Evolutionary conservation across 2,888 invertebrate genomes (phyloP).

Genomic region (Drosophila neotestacea): DNA sequence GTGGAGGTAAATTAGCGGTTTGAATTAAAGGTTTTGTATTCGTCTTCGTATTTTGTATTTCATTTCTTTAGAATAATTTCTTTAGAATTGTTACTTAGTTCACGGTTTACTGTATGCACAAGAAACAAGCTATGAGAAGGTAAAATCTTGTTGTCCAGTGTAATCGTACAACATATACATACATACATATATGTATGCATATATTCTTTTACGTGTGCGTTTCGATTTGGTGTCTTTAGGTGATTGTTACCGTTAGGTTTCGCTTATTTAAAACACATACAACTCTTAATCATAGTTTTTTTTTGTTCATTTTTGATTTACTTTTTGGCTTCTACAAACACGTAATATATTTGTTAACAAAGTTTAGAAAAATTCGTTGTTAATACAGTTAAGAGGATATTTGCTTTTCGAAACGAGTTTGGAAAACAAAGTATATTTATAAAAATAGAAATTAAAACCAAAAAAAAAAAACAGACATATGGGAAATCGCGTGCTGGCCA

Average conservation of each 20-base stretch:
- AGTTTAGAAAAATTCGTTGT: slow-evolving; percentile 54
- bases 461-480: slow-evolving; percentile 8
- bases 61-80: slow-evolving; percentile 17
- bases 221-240: slow-evolving; percentile 30
- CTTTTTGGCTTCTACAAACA: slow-evolving; percentile 40
- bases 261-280: slow-evolving; percentile 36
- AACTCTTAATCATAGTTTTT: slow-evolving; percentile 23
- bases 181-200: background rate
- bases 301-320: slow-evolving; percentile 5
- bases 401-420: slow-evolving; percentile 2
- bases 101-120: slow-evolving; percentile 8
- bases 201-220: background rate
- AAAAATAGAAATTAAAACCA: background rate
- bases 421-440: slow-evolving; percentile 1
- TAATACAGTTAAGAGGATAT: slow-evolving; percentile 30
- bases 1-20: slow-evolving; percentile 61
- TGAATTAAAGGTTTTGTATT: slow-evolving; percentile 10
- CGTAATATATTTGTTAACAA: slow-evolving; percentile 37
- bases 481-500: slow-evolving; percentile 26
- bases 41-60: background rate
- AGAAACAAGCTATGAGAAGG: background rate
- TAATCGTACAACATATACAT: background rate
- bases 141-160: background rate
- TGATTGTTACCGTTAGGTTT: slow-evolving; percentile 34
- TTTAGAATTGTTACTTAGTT: slow-evolving; percentile 6